Percentiles rank a stretch among this genome's conserved stretches.
phyloP scores from a whole-genome alignment of 2,797 vertebrate species.

The Acrocephalus scirpaceus region DNA sequence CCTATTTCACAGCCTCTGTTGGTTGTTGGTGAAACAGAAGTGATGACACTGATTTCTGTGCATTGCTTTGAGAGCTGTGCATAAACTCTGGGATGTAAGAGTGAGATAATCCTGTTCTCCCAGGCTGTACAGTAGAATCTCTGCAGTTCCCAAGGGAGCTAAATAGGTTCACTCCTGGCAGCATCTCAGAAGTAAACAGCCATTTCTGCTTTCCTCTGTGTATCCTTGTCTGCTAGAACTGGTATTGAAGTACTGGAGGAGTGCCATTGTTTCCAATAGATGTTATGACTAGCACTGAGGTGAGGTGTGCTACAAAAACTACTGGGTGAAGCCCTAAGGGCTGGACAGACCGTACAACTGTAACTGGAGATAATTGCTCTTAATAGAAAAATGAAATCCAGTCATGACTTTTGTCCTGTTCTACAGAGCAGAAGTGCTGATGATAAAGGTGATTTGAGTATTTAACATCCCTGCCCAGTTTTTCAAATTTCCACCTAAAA shows the following conservation, averaged over 20 bases:
- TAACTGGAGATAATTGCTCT: not conserved
- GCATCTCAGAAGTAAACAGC: not conserved
- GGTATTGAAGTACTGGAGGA: not conserved
- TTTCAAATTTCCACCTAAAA: not conserved
- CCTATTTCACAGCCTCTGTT: not conserved
- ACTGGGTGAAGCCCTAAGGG: not conserved
- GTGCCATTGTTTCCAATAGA: not conserved
- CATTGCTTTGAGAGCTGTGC: not conserved
- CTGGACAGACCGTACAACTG: not conserved
- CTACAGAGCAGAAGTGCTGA: not conserved
- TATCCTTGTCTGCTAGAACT: not conserved
- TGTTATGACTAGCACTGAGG: not conserved
- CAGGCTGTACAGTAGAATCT: not conserved
- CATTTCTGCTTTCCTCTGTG: not conserved
- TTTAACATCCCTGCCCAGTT: not conserved
- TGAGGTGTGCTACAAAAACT: not conserved
- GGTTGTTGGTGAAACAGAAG: not conserved
- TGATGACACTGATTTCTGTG: not conserved
- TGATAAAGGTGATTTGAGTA: not conserved
- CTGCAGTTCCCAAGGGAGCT: not conserved
- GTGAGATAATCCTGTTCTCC: not conserved
- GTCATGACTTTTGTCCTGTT: not conserved
- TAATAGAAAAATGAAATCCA: not conserved
- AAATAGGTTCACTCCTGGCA: not conserved
- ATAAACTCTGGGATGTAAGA: not conserved